Evolutionary conservation across 2,113 vertebrate genomes (phyloP), one percentile per base, ranked within the genome.

Genomic region (Perognathus longimembris): DNA sequence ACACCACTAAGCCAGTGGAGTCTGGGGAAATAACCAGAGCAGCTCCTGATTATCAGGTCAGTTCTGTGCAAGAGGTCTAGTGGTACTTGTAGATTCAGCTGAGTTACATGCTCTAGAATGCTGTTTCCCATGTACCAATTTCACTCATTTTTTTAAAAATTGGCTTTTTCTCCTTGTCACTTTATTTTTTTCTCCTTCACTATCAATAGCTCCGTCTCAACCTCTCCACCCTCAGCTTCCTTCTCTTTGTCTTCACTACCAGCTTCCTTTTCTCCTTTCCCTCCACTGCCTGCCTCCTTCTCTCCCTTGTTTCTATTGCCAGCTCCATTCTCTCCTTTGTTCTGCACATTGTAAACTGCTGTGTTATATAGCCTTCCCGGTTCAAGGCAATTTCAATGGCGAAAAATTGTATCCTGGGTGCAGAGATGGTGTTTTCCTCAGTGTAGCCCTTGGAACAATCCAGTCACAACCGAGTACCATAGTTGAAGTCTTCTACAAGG

Each of bases 371-470:
- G n/a, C n/a, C n/a, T n/a, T n/a, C n/a, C n/a, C n/a, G n/a, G n/a
- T n/a, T n/a, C n/a, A n/a, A n/a, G 30, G 99, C 98, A 30, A 99
- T 99, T 97, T 99, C 99, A 3, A 99, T 96, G 64, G 99, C 99
- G 0, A 99, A 99, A 91, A 99, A 99, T 92, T 99, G 99, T 96
- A 99, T 99, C 85, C 99, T 98, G 96, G 99, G 99, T 63, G 98
- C 98, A 21, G 99, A 99, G 82, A 99, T 98, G 0, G 98, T 99
- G 96, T 99, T 99, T 21, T 99, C 99, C 90, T 99, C 98, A 0
- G 97, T 98, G 97, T 99, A 99, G 26, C 97, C 99, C 40, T 97
- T 95, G 34, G 98, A 96, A 85, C 98, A 98, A 97, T 99, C 98
- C 96, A 99, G 97, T 20, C 99, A 97, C 1, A 99, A 97, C 95